Conservation (phyloP, 2,888 invertebrate genomes). For the Caenorhabditis sulstoni region DNA sequence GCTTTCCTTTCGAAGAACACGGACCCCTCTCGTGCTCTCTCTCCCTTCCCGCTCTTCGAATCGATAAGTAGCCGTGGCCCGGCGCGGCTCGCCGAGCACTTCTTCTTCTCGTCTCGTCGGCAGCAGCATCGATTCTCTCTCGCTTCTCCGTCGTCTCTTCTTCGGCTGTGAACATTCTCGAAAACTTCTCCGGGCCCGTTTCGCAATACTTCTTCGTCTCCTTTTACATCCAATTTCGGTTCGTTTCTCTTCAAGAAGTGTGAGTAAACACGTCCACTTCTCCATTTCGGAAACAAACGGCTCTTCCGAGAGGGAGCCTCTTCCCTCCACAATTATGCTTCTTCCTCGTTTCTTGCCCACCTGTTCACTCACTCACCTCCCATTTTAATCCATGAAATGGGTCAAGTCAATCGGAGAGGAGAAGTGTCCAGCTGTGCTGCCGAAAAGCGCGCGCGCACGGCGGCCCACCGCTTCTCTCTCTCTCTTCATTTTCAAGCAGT, state of each 20-base stretch:
- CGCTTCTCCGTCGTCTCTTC: conserved; percentile 27
- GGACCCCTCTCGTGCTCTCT: conserved; percentile 1
- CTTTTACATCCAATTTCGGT: conserved; percentile 28
- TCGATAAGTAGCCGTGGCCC: conserved; percentile 52
- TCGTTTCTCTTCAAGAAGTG: conserved; percentile 21
- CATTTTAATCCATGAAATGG: conserved; percentile 38
- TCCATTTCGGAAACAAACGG: conserved; percentile 1
- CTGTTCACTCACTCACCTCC: conserved; percentile 5
- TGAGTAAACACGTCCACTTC: conserved; percentile 16
- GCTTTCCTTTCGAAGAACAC: conserved; percentile 1
- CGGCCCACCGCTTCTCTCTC: not conserved
- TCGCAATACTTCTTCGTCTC: conserved; percentile 41
- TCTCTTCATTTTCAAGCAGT: conserved; percentile 30
- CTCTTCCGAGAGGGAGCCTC: too few species aligned
- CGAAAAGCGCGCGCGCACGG: too few species aligned
- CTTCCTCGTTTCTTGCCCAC: conserved; percentile 6
- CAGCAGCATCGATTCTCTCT: conserved; percentile 49
- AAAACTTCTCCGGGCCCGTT: conserved; percentile 46
- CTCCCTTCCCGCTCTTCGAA: not conserved
- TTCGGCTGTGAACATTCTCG: conserved; percentile 23
- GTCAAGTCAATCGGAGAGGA: conserved; percentile 33
- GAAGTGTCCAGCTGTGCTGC: conserved; percentile 46
- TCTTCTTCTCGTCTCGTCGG: too few species aligned
- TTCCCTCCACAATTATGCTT: too few species aligned
- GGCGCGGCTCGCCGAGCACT: conserved; percentile 19